Percentiles rank a stretch among this genome's conserved stretches.
Evolutionary conservation across 2,113 vertebrate genomes (phyloP).

Genomic region (Otis tarda): DNA sequence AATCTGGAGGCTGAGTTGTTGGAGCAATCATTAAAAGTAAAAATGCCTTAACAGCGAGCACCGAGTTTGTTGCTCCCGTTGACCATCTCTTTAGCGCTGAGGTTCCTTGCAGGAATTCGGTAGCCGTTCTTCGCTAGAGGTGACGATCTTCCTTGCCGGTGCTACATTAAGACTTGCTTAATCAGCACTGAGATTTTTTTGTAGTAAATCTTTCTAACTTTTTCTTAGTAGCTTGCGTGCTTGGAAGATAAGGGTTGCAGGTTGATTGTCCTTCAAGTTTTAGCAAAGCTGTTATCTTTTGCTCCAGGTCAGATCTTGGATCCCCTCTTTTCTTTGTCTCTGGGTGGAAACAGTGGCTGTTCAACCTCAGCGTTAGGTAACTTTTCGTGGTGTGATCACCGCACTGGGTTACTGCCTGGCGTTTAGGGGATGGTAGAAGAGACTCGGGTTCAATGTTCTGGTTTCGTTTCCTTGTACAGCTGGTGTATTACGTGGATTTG

Average conservation of each 20-base stretch:
- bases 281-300: not conserved
- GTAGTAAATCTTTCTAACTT: not conserved
- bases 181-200: not conserved
- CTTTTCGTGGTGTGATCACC: not conserved
- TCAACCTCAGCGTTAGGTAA: not conserved
- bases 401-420: not conserved
- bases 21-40: not conserved
- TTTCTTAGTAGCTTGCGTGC: not conserved
- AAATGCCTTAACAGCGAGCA: fast-evolving
- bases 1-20: not conserved
- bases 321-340: not conserved
- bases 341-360: not conserved
- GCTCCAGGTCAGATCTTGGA: not conserved
- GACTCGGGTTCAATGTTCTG: not conserved
- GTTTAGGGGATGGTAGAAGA: not conserved
- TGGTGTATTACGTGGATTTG: not conserved
- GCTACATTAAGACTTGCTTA: not conserved
- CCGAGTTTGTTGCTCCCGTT: not conserved
- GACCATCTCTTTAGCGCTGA: not conserved
- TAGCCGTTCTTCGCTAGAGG: not conserved
- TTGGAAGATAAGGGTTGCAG: not conserved
- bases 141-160: not conserved
- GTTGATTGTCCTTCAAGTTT: constrained; percentile 9
- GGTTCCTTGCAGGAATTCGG: not conserved
- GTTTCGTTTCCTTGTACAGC: not conserved